Evolutionary conservation across 2,888 invertebrate genomes (phyloP).

Genomic region (Physocephala rufipes): DNA sequence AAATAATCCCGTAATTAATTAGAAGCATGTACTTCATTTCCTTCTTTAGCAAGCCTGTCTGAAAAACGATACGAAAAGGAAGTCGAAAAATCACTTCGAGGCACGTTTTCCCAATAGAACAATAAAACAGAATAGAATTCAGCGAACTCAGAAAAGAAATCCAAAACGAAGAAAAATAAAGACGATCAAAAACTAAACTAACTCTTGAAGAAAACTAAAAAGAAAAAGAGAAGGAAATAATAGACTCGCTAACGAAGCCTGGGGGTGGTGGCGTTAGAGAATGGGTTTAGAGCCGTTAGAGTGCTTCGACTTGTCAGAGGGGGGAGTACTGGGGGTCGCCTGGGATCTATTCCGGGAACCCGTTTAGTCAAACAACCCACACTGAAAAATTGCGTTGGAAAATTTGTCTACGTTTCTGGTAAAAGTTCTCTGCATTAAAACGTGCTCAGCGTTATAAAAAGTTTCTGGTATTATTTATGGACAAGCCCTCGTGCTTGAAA

Average conservation of each 20-base stretch:
- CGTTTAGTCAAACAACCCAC: neutral
- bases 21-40: constrained; percentile 16
- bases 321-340: constrained; percentile 52
- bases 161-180: constrained; percentile 32
- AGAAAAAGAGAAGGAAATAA: constrained; percentile 35
- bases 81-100: constrained; percentile 33
- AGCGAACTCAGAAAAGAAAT: constrained; percentile 23
- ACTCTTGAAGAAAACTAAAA: constrained; percentile 32
- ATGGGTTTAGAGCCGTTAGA: too few species aligned
- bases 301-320: constrained; percentile 24
- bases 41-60: neutral
- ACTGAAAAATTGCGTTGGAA: constrained; percentile 24
- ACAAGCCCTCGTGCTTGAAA: constrained; percentile 32
- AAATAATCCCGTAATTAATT: constrained; percentile 39
- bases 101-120: constrained; percentile 39
- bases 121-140: constrained; percentile 19
- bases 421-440: constrained; percentile 30
- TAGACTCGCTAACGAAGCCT: constrained; percentile 11
- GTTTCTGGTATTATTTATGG: constrained; percentile 51
- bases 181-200: neutral
- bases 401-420: constrained; percentile 26
- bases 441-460: constrained; percentile 51
- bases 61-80: neutral
- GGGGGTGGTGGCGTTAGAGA: constrained; percentile 35
- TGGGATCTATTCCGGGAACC: constrained; percentile 41